Conservation (phyloP, 64 coral and sea anemone genomes). For the Montipora cactus region DNA sequence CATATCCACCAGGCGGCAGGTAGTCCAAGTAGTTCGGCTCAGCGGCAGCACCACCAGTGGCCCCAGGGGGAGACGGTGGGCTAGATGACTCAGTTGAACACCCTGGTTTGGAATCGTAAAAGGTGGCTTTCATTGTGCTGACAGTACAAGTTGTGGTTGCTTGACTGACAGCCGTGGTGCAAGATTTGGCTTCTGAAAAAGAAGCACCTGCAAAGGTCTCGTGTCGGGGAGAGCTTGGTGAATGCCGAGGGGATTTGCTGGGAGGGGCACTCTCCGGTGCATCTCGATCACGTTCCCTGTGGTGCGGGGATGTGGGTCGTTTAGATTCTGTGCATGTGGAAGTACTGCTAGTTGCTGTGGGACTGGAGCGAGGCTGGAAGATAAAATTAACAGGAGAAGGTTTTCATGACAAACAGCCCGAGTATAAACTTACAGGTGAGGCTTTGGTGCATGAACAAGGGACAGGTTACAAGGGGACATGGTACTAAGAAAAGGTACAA, state of each 20-base stretch:
- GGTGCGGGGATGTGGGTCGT: slow-evolving; percentile 88
- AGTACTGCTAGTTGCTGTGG: slow-evolving; percentile 92
- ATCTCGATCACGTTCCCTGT: slow-evolving; percentile 81
- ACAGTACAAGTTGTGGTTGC: slow-evolving; percentile 42
- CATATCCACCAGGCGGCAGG: slow-evolving; percentile 50
- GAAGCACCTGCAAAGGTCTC: slow-evolving; percentile 72
- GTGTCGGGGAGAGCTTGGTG: slow-evolving; percentile 85
- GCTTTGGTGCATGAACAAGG: no score
- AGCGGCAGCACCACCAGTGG: slow-evolving; percentile 47
- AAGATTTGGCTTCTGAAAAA: slow-evolving; percentile 6
- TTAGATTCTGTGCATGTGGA: slow-evolving; percentile 98
- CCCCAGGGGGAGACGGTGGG: slow-evolving; percentile 83
- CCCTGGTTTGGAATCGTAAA: slow-evolving; percentile 75
- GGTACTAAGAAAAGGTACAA: no score
- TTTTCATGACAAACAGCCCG: no score
- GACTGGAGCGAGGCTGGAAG: slow-evolving; percentile 78
- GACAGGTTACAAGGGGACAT: no score
- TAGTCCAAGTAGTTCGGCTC: slow-evolving; percentile 43
- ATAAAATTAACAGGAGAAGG: background rate
- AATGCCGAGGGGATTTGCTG: slow-evolving; percentile 97
- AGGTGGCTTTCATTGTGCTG: slow-evolving; percentile 30
- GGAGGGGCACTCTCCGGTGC: slow-evolving; percentile 89
- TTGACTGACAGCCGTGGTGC: background rate
- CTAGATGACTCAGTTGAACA: slow-evolving; percentile 84
- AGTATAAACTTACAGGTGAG: no score